Conservation (phyloP, 2,113 vertebrate species). For the Phodopus roborovskii region DNA sequence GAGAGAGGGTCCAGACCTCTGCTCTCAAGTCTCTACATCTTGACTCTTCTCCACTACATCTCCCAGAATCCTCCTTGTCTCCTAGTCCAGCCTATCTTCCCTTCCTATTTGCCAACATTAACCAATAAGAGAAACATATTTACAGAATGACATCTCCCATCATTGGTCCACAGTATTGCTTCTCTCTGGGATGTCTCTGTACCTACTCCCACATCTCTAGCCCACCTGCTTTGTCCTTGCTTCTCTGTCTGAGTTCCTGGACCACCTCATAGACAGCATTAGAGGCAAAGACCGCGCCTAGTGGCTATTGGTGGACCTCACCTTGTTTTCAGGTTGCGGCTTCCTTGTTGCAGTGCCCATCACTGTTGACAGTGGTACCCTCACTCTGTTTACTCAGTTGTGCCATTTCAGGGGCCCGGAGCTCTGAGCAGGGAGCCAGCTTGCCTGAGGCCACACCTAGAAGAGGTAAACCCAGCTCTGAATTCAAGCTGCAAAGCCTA, state of each 20-base stretch:
- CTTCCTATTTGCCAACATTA: too few species aligned
- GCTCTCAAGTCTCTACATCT: too few species aligned
- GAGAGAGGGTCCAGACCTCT: too few species aligned
- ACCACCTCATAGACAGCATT: not conserved
- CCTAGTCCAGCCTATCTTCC: too few species aligned
- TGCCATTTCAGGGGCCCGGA: not conserved
- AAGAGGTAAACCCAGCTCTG: not conserved
- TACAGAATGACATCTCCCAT: too few species aligned
- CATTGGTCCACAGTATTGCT: fast-evolving
- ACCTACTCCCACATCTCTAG: not conserved
- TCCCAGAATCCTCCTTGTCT: too few species aligned
- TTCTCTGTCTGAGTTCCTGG: not conserved
- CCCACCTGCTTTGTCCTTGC: not conserved
- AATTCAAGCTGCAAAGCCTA: not conserved
- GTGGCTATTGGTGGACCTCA: fast-evolving
- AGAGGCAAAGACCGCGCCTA: too few species aligned
- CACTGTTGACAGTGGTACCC: not conserved
- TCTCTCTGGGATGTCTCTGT: not conserved
- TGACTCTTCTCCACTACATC: too few species aligned
- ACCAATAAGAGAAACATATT: too few species aligned
- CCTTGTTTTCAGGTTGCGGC: not conserved
- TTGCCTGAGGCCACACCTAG: not conserved
- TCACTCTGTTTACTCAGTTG: not conserved
- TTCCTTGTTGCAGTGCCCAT: fast-evolving
- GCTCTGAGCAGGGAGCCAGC: not conserved